Conservation (phyloP, 2,888 invertebrate species). For the Mactromeris polynyma region DNA sequence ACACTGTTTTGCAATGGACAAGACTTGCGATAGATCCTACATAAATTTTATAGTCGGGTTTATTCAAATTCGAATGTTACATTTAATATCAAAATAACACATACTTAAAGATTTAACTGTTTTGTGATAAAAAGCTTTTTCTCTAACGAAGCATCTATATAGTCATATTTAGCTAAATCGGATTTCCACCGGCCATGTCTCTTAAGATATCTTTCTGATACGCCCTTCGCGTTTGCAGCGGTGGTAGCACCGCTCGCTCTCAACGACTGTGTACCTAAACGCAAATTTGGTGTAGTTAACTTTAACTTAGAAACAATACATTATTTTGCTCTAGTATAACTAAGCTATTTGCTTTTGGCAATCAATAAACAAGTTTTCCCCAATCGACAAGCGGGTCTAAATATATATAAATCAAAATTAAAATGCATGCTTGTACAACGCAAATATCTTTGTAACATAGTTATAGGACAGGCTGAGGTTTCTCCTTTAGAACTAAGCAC, state of each 20-base stretch:
- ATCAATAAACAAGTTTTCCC: background rate
- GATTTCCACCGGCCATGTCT: slow-evolving; percentile 48
- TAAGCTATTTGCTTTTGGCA: slow-evolving; percentile 19
- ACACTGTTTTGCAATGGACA: too few species aligned
- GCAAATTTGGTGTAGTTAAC: slow-evolving; percentile 18
- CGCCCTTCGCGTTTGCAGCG: slow-evolving; percentile 8
- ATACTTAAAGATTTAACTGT: slow-evolving; percentile 16
- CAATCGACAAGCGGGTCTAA: slow-evolving; percentile 39
- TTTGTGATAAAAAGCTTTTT: slow-evolving; percentile 19
- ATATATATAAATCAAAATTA: too few species aligned
- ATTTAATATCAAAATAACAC: too few species aligned
- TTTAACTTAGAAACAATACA: slow-evolving; percentile 41
- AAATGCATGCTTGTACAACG: too few species aligned
- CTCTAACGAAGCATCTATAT: slow-evolving; percentile 10
- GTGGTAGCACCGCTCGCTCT: slow-evolving; percentile 30
- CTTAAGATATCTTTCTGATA: slow-evolving; percentile 35
- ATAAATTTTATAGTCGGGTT: too few species aligned
- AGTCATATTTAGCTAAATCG: slow-evolving; percentile 19
- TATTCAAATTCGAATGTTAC: too few species aligned
- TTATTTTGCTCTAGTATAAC: too few species aligned
- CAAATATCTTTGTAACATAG: too few species aligned
- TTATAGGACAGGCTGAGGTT: too few species aligned
- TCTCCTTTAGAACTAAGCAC: slow-evolving; percentile 37
- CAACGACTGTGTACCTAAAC: too few species aligned
- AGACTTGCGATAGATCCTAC: too few species aligned